Evolutionary conservation across 2,888 invertebrate species (phyloP), one percentile per base, ranked within the genome.

Genomic region (Brachyopa scutellaris): DNA sequence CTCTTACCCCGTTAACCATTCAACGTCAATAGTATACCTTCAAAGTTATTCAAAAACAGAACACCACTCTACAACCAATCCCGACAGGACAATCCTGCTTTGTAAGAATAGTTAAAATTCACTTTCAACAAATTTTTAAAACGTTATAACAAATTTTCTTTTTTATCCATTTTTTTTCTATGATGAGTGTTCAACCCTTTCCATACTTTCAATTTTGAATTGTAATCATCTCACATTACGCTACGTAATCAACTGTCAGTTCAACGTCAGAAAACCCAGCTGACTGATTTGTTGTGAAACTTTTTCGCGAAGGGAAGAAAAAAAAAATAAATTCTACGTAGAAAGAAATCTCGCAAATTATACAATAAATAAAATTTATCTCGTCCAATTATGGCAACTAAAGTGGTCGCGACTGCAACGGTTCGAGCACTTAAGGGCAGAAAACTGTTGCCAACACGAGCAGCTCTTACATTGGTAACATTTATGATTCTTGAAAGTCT

Each of bases 401-500:
- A 94, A 92, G 92, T 94, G 80, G 93, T 95, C 87, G 96, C 95
- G 77, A 95, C 96, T 88, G 97, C 97, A 23, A 97, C 97, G 66
- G 97, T 98, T 23, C 93, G 96, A 86, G 96, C 97, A 85, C 94
- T 97, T 21, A 95, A 95, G 90, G 94, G 94, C 86, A 93, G 96
- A 88, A 94, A 93, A 90, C 90, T 95, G 82, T 90, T 96, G 80
- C 95, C 97, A n/a, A 94, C 95, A 45, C 92, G 97, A 87, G 96
- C 97, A 85, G 97, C 98, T 2, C 91, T 98, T 62, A 93, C 95
- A 84, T 91, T 98, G 88, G 91, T 90, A 88, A 86, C n/a, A 0
- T 1, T 62, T 15, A 62, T 31, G 36, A 23, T 49, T 40, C 45
- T 77, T 23, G 78, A 84, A 85, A n/a, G n/a, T n/a, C n/a, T n/a